These are phyloP conservation scores for Xanthorhoe designata DNA, from an alignment of 2,888 invertebrate species.

Conservation along the genomic window DNA sequence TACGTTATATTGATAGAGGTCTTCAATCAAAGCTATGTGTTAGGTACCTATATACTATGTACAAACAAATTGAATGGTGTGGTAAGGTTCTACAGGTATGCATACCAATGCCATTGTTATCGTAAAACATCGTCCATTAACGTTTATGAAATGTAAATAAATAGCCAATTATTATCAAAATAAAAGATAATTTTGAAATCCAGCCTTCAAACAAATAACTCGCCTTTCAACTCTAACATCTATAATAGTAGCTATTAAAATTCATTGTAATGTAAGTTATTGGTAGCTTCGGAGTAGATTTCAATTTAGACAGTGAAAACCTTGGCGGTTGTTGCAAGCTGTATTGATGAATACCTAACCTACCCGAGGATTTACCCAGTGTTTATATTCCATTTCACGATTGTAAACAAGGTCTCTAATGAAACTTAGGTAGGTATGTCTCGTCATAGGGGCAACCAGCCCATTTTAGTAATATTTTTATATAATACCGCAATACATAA, in stretches of 20 bases:
- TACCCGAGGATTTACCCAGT: conserved; percentile 1
- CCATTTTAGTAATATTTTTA: not conserved
- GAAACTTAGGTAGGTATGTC: not conserved
- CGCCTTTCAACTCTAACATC: conserved; percentile 41
- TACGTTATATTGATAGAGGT: not conserved
- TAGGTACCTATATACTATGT: not conserved
- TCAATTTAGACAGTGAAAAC: conserved; percentile 42
- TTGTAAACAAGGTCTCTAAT: no score
- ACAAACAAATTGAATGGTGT: not conserved
- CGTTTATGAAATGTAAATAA: conserved; percentile 31
- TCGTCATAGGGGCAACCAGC: no score
- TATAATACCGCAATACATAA: conserved; percentile 10
- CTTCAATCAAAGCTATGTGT: not conserved
- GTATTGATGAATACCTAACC: conserved; percentile 5
- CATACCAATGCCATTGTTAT: conserved; percentile 27
- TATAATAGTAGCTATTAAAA: conserved; percentile 34
- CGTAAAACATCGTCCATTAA: conserved; percentile 26
- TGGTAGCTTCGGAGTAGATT: conserved; percentile 37
- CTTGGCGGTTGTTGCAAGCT: conserved; percentile 39
- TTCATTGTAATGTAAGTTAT: conserved; percentile 41
- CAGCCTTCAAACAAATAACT: conserved; percentile 45
- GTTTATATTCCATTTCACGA: not conserved
- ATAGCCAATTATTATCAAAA: conserved; percentile 28
- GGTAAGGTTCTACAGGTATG: conserved; percentile 13
- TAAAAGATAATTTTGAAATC: conserved; percentile 41